Conservation (phyloP, 2,797 vertebrate genomes). For the Chloroceryle amazona region DNA sequence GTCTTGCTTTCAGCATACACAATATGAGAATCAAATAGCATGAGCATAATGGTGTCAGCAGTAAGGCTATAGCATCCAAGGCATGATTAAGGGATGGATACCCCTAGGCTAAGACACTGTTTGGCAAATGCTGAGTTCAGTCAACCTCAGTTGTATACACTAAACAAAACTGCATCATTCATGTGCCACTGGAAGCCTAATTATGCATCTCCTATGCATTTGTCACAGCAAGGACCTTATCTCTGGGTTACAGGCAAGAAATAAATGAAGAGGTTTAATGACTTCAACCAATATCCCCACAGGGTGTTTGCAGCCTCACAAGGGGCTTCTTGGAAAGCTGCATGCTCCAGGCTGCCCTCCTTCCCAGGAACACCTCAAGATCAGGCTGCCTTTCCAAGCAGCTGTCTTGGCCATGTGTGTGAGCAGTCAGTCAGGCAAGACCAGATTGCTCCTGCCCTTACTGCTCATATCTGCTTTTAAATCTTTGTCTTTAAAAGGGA, state of each 20-base stretch:
- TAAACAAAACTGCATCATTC: background rate
- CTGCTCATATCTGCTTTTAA: background rate
- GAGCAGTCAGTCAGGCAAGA: background rate
- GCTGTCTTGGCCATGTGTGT: background rate
- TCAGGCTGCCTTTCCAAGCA: background rate
- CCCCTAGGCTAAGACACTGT: background rate
- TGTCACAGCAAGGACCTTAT: background rate
- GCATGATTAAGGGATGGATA: background rate
- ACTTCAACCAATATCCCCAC: background rate
- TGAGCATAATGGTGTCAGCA: background rate
- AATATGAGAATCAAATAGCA: background rate
- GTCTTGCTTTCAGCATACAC: background rate
- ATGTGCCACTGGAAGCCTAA: background rate
- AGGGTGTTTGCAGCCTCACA: accelerated
- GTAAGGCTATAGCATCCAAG: background rate
- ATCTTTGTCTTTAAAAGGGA: background rate
- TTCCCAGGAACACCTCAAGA: accelerated
- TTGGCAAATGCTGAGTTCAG: background rate
- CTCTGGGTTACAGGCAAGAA: background rate
- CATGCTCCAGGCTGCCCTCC: background rate
- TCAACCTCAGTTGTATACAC: background rate
- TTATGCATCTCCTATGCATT: background rate
- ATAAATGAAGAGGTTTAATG: background rate
- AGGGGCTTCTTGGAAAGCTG: background rate
- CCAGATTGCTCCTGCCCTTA: background rate